phyloP scores from a whole-genome alignment of 2,888 invertebrate genomes.

The Busseola fusca region DNA sequence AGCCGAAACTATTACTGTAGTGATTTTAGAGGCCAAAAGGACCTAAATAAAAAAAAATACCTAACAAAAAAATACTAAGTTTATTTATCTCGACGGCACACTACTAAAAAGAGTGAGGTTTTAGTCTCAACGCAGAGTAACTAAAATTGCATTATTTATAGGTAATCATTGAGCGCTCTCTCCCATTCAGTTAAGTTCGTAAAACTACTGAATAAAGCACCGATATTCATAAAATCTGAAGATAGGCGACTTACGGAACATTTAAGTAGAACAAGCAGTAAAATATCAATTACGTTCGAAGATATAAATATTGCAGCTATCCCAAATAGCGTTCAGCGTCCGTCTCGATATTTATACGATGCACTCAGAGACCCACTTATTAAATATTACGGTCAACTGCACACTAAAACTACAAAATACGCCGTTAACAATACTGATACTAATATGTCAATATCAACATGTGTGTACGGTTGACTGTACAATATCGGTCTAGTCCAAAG shows the following conservation, averaged over 20 bases:
- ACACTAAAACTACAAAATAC: background rate
- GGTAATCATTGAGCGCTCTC: background rate
- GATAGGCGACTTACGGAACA: background rate
- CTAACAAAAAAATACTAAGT: background rate
- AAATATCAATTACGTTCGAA: slow-evolving; percentile 11
- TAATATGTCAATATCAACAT: background rate
- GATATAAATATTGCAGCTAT: background rate
- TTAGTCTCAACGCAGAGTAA: background rate
- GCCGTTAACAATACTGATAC: background rate
- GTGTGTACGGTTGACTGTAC: background rate
- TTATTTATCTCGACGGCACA: background rate
- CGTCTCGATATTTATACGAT: background rate
- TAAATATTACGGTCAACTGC: background rate
- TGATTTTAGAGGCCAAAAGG: background rate
- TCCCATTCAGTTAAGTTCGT: background rate
- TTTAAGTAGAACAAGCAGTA: slow-evolving; percentile 2
- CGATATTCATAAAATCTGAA: background rate
- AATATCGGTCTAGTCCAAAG: background rate
- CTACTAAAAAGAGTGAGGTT: background rate
- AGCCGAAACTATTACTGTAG: background rate
- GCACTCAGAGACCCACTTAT: background rate
- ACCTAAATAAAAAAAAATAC: background rate
- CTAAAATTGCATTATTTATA: background rate
- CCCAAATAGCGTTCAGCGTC: slow-evolving; percentile 1
- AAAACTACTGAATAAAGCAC: slow-evolving; percentile 1